Base-by-base conservation (phyloP, 2,888 invertebrate species). In the Agonopterix heracliana region DNA sequence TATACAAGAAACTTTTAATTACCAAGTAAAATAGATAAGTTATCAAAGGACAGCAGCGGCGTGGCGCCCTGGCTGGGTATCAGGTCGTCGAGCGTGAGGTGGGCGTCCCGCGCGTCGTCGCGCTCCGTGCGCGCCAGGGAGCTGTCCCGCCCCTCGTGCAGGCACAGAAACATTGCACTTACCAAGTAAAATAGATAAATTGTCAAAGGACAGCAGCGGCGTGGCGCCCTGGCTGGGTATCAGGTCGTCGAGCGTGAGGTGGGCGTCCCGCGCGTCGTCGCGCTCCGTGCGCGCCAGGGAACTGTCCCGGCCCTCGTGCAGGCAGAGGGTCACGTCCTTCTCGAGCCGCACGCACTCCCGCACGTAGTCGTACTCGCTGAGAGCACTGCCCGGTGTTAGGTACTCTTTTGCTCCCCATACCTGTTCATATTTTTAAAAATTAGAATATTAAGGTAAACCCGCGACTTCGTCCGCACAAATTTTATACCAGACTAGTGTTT, bases 341-440 rank as follows among this genome's bases (percentile, higher is more conserved):
- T 98, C 98, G 66, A 98, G 81, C 69, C 98, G 97, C 51, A 98
- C 94, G 75, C 98, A 98, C 65, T 94, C 94, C 66, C 98, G 96
- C 49, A 98, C 94, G 74, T 98, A 98, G 75, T 97, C 96, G 76
- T 98, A 96, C 74, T 97, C 96, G 54, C 94, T 93, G 35, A 98
- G 90, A 9, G 92, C 91, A 36, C 96, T 95, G 47, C 95, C 94
- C 10, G 95, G 93, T 0, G 94, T 93, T 36, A 98, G 81, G 86
- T 97, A 98, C 81, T 98, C 98, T 47, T 95, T 92, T 51, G 95
- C 91, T 12, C 98, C 97, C 90, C 93, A 93, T 47, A 97, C 95
- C 91, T 96, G 89, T 17, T 1, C 2, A 26, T 26, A 3, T 50
- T 55, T 38, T 13, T 9, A 47, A 14, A 47, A 14, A 44, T 45